Percentiles rank a stretch among this genome's conserved stretches.
phyloP scores from a whole-genome alignment of 2,888 invertebrate species.

The Tromatobia lineatoria region DNA sequence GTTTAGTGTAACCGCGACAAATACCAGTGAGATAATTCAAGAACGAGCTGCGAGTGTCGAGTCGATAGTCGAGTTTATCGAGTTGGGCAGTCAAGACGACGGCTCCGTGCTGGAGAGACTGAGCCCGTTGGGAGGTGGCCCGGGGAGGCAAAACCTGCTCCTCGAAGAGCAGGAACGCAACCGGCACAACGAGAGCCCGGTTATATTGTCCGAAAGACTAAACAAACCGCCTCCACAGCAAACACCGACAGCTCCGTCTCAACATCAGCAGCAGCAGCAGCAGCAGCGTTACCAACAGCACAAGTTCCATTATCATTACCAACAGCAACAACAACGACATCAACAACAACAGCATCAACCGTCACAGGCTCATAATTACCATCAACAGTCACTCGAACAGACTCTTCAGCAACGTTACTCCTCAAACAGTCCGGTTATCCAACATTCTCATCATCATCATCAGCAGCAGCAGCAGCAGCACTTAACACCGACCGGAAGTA shows the following conservation, averaged over 20 bases:
- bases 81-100: conserved; percentile 81
- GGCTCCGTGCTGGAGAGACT: conserved; percentile 85
- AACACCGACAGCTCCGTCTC: conserved; percentile 63
- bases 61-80: conserved; percentile 78
- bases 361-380: conserved; percentile 49
- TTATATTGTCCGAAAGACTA: conserved; percentile 83
- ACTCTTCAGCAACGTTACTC: conserved; percentile 58
- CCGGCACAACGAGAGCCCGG: conserved; percentile 84
- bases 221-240: conserved; percentile 78
- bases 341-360: conserved; percentile 72
- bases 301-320: conserved; percentile 73
- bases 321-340: conserved; percentile 73
- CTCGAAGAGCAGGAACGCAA: conserved; percentile 84
- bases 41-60: conserved; percentile 65
- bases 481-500: conserved; percentile 34
- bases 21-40: conserved; percentile 77
- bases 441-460: conserved; percentile 69
- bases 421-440: conserved; percentile 74
- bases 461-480: conserved; percentile 60
- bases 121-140: conserved; percentile 84
- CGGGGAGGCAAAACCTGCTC: conserved; percentile 83
- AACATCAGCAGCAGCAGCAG: conserved; percentile 76
- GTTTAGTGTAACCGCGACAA: conserved; percentile 78
- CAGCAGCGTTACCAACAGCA: conserved; percentile 74
- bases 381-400: conserved; percentile 61